Percentiles rank a stretch among this genome's conserved stretches.
These are phyloP conservation scores for Balaeniceps rex DNA, from an alignment of 2,113 vertebrate species.

Conservation along the genomic window DNA sequence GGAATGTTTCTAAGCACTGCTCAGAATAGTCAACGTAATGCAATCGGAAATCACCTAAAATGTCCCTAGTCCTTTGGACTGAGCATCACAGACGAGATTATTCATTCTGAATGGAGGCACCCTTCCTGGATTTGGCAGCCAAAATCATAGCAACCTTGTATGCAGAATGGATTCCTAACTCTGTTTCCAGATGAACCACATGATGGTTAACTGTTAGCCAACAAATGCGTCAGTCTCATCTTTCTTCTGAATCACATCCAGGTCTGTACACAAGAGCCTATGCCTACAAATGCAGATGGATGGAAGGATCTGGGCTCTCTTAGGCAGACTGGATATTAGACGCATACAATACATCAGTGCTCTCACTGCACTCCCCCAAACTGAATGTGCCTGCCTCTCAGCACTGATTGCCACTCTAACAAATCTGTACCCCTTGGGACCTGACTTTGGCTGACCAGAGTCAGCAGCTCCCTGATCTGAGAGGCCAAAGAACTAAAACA, in stretches of 20 bases:
- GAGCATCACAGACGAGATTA: background rate
- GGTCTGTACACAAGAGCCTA: background rate
- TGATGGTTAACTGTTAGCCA: background rate
- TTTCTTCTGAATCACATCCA: background rate
- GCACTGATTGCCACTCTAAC: background rate
- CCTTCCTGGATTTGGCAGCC: background rate
- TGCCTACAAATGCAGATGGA: background rate
- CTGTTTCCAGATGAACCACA: background rate
- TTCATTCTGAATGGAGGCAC: background rate
- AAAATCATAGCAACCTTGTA: background rate
- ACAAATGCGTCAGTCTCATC: background rate
- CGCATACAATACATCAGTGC: fast-evolving
- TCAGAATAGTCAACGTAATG: background rate
- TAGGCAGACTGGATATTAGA: background rate
- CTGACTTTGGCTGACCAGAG: background rate
- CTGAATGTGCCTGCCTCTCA: fast-evolving
- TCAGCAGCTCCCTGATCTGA: background rate
- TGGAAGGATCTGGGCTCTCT: background rate
- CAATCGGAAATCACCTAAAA: background rate
- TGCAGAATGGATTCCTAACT: background rate
- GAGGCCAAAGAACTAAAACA: background rate
- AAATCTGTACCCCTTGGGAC: background rate
- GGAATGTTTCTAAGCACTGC: background rate
- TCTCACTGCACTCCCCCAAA: background rate
- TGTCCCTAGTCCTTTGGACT: background rate